These are phyloP conservation scores for Oreonectes daqikongensis DNA, from an alignment of 2,797 vertebrate genomes.

Conservation along the genomic window DNA sequence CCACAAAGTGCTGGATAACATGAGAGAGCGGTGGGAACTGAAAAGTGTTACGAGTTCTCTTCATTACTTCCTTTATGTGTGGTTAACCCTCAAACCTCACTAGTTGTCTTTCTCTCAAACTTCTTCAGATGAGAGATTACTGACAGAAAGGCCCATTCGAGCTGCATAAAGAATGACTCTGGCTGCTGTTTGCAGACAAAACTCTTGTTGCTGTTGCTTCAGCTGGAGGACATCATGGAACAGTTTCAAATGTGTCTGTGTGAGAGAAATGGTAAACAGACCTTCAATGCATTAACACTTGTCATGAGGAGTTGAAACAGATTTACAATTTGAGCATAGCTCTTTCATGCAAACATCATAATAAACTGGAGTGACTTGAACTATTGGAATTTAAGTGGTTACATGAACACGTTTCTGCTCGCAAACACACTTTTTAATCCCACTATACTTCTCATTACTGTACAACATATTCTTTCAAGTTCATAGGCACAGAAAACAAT, in stretches of 20 bases:
- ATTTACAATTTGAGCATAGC: background rate
- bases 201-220: background rate
- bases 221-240: background rate
- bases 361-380: background rate
- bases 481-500: background rate
- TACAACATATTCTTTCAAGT: background rate
- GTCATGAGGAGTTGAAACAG: background rate
- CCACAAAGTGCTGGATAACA: constrained; percentile 13
- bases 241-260: background rate
- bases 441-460: background rate
- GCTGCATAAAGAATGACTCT: constrained; percentile 36
- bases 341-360: background rate
- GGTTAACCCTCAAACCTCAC: constrained; percentile 32
- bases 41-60: constrained; percentile 11
- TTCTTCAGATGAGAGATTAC: constrained; percentile 29
- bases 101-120: background rate
- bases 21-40: constrained; percentile 22
- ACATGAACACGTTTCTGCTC: background rate
- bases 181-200: background rate
- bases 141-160: constrained; percentile 24
- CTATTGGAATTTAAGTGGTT: background rate
- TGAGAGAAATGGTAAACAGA: background rate
- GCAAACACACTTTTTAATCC: background rate
- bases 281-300: background rate
- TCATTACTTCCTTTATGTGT: constrained; percentile 17